Evolutionary conservation across 2,888 invertebrate genomes (phyloP).

Genomic region (Catocala nupta): DNA sequence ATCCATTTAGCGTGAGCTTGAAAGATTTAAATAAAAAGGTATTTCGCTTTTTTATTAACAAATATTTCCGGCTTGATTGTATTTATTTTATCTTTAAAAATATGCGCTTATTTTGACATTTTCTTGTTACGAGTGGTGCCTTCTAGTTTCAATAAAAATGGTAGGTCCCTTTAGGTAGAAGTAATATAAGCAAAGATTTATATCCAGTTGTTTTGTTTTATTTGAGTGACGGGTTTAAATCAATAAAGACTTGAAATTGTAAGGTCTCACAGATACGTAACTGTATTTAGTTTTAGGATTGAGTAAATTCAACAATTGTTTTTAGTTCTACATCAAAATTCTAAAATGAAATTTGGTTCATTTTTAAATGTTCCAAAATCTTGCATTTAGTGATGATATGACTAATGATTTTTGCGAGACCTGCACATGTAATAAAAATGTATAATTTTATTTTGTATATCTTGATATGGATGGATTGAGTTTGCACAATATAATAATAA

Average conservation of each 20-base stretch:
- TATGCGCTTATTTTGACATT: background rate
- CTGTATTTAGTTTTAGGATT: background rate
- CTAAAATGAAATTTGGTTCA: background rate
- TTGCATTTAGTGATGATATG: too few relatives aligned
- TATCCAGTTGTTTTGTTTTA: conserved; percentile 1
- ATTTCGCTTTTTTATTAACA: background rate
- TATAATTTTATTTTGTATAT: conserved; percentile 19
- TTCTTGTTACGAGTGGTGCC: background rate
- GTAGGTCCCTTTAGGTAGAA: background rate
- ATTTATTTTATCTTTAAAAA: background rate
- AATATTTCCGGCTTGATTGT: background rate
- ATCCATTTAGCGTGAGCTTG: background rate
- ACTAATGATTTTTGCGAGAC: too few relatives aligned
- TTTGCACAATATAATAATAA: conserved; percentile 5
- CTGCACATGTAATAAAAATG: too few relatives aligned
- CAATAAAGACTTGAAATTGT: background rate
- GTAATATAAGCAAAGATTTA: conserved; percentile 1
- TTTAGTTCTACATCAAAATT: background rate
- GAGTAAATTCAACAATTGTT: background rate
- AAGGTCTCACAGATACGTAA: background rate
- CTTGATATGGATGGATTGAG: conserved; percentile 5
- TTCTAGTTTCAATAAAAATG: background rate
- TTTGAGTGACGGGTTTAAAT: background rate
- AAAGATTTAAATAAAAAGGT: background rate
- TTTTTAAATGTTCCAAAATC: too few relatives aligned